Evolutionary conservation across 2,113 vertebrate genomes (phyloP), one percentile per base, ranked within the genome.

Genomic region (Balaenoptera acutorostrata): DNA sequence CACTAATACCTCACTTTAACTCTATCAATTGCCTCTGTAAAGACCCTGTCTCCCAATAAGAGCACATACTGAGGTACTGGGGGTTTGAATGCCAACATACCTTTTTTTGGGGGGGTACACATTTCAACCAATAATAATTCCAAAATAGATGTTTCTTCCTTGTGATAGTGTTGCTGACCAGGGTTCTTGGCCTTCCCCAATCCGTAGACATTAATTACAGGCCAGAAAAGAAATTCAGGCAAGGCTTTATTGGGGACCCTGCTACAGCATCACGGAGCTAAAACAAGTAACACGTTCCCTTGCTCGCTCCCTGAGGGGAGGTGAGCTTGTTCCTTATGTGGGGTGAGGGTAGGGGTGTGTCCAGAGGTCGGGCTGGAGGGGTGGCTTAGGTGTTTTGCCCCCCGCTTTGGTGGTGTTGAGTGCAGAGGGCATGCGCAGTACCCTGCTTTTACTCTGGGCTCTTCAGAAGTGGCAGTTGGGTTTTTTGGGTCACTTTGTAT

Each of bases 331-430:
- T 77, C 46, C 46, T 52, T 33, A 4, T 12, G 49, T 52, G 46
- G 46, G 46, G 29, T 33, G 29, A 77, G 31, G 5, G 9, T 21
- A 77, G 46, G 17, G 29, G 9, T 17, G 20, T 33, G 74, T 21
- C 46, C 46, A 52, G 41, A 0, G 9, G 17, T 52, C 6, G 9
- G 44, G 74, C 9, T 0, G 0, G 29, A 77, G 29, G 46, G 17
- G 17, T 33, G 29, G 46, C 18, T 33, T 77, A 33, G 74, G 74
- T 52, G 29, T 9, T n/a, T 49, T 77, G 29, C 46, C 6, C 18
- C 21, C 10, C 46, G 3, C 46, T 77, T 29, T 21, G 46, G 2
- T 21, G 18, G 9, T 52, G 29, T 7, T 13, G 29, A 77, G 29
- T 77, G 74, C 31, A 52, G 29, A 29, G 23, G 9, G 9, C 33